Evolutionary conservation across 2,113 vertebrate species (phyloP).

Genomic region (Caranx melampygus): DNA sequence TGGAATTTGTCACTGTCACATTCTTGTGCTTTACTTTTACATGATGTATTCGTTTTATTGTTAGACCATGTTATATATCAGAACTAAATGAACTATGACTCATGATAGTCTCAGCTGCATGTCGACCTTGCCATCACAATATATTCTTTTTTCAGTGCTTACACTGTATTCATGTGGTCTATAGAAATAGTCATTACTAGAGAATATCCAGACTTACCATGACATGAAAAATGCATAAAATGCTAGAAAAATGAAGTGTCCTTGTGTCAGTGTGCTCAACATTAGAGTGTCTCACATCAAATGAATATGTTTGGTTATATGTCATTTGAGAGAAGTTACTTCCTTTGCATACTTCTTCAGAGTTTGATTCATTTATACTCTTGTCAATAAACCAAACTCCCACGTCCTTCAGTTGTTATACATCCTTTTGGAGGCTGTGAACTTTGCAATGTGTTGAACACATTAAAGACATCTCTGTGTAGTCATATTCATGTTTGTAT

Average conservation of each 20-base stretch:
- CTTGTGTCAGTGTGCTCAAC: slow-evolving; percentile 76
- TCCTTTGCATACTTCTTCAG: slow-evolving; percentile 9
- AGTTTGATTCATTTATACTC: slow-evolving; percentile 31
- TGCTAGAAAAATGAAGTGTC: slow-evolving; percentile 77
- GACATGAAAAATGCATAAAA: slow-evolving; percentile 57
- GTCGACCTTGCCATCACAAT: slow-evolving; percentile 35
- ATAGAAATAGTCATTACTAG: slow-evolving; percentile 37
- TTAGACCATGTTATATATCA: background rate
- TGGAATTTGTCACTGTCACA: slow-evolving; percentile 29
- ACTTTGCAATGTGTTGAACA: slow-evolving; percentile 56
- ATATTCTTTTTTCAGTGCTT: slow-evolving; percentile 10
- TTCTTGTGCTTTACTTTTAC: slow-evolving; percentile 7
- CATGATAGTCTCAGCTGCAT: slow-evolving; percentile 33
- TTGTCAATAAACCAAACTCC: slow-evolving; percentile 47
- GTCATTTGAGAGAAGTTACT: slow-evolving; percentile 10
- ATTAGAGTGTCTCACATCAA: slow-evolving; percentile 43
- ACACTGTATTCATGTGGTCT: slow-evolving; percentile 30
- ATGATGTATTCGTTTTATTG: slow-evolving; percentile 24
- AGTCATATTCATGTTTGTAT: slow-evolving; percentile 74
- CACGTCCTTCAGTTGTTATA: slow-evolving; percentile 35
- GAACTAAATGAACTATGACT: slow-evolving; percentile 31
- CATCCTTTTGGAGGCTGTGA: slow-evolving; percentile 41
- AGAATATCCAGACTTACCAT: slow-evolving; percentile 26
- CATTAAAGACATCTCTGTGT: slow-evolving; percentile 46
- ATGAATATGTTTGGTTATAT: slow-evolving; percentile 18